These are phyloP conservation scores for Orussus abietinus DNA, from an alignment of 1,140 invertebrate species.

Conservation along the genomic window DNA sequence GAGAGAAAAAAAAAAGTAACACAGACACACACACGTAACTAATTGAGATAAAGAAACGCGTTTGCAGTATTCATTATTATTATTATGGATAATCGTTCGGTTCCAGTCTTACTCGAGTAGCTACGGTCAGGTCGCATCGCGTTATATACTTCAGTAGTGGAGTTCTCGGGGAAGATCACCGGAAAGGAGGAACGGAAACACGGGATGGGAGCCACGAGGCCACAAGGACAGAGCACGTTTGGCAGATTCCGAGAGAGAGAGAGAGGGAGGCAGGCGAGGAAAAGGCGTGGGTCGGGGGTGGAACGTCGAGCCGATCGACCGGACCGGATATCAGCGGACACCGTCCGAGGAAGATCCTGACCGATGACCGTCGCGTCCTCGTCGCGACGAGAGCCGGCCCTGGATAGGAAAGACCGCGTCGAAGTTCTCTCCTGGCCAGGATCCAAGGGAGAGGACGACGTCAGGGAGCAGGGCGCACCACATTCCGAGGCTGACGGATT, in stretches of 20 bases:
- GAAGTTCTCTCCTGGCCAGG: too few relatives aligned
- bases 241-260: not conserved
- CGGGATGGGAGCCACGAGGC: not conserved
- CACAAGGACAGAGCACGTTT: not conserved
- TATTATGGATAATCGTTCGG: constrained; percentile 28
- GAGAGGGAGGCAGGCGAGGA: not conserved
- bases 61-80: constrained; percentile 41
- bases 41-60: too few relatives aligned
- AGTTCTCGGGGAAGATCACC: constrained; percentile 24
- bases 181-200: not conserved
- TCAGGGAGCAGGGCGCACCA: too few relatives aligned
- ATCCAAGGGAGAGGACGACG: too few relatives aligned
- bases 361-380: too few relatives aligned
- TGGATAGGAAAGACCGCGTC: too few relatives aligned
- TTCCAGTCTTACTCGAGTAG: constrained; percentile 40
- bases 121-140: constrained; percentile 32
- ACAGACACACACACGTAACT: too few relatives aligned
- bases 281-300: not conserved
- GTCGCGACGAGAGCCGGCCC: too few relatives aligned
- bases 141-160: constrained; percentile 38
- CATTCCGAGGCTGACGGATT: too few relatives aligned
- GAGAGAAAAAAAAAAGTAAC: constrained; percentile 42
- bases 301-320: too few relatives aligned
- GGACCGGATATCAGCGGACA: too few relatives aligned
- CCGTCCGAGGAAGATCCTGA: too few relatives aligned